phyloP scores from a whole-genome alignment of 1,140 invertebrate genomes.

The Meteorus sp. region DNA sequence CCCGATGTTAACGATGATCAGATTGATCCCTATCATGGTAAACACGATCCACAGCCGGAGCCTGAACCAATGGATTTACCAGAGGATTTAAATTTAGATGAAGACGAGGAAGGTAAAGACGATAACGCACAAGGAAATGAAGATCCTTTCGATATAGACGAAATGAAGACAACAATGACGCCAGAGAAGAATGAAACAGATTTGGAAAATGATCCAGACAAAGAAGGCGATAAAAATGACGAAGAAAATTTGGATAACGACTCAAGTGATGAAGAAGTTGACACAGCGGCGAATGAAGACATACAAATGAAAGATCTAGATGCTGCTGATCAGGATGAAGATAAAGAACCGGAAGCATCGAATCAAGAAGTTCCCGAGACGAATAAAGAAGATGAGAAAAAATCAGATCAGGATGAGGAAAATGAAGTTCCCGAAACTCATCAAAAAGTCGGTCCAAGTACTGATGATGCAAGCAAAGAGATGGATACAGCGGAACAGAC shows the following conservation, averaged over 20 bases:
- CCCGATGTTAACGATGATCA: conserved; percentile 80
- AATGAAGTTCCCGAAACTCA: conserved; percentile 49
- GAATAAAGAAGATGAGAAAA: conserved; percentile 45
- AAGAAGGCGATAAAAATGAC: conserved; percentile 36
- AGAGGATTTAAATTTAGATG: conserved; percentile 82
- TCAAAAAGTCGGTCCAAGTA: conserved; percentile 49
- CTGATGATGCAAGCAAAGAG: conserved; percentile 45
- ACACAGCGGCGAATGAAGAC: neutral
- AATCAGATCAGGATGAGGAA: conserved; percentile 37
- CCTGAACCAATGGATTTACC: conserved; percentile 85
- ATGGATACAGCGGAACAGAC: conserved; percentile 47
- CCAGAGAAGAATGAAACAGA: conserved; percentile 35
- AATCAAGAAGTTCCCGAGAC: conserved; percentile 53
- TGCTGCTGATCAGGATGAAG: conserved; percentile 37
- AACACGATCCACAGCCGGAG: conserved; percentile 73
- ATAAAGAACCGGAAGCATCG: conserved; percentile 51
- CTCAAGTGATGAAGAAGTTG: conserved; percentile 43
- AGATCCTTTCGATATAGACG: conserved; percentile 83
- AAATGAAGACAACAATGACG: conserved; percentile 65
- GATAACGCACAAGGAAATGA: conserved; percentile 65
- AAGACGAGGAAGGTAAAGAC: conserved; percentile 64
- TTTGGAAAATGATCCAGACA: conserved; percentile 39
- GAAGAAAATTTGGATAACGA: conserved; percentile 43
- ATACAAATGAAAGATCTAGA: conserved; percentile 49
- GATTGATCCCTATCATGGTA: conserved; percentile 83